Evolutionary conservation across 2,888 invertebrate genomes (phyloP).

Genomic region (Ryuthela nishihirai): DNA sequence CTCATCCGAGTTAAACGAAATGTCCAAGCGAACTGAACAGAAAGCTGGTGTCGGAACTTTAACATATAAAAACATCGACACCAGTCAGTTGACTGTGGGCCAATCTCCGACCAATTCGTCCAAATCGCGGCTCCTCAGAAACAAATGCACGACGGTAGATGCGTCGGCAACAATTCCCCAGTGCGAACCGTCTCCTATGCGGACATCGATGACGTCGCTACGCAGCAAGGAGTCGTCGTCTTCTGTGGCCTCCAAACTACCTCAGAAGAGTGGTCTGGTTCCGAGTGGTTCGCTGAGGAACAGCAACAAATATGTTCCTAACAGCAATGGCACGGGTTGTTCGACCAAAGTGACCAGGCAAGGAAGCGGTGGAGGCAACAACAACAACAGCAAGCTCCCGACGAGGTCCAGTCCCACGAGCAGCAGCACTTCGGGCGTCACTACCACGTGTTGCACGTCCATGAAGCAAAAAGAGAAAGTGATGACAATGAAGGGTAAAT

Average conservation of each 20-base stretch:
- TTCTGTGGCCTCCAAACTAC: conserved; percentile 7
- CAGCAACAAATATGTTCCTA: conserved; percentile 7
- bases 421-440: conserved; percentile 27
- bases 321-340: not conserved
- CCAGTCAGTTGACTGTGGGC: conserved; percentile 20
- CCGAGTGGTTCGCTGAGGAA: conserved; percentile 6
- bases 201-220: conserved; percentile 24
- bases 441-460: conserved; percentile 25
- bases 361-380: not conserved
- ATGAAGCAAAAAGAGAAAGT: conserved; percentile 15
- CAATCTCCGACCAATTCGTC: conserved; percentile 25
- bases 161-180: conserved; percentile 2
- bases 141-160: conserved; percentile 20
- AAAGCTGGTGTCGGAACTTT: conserved; percentile 12
- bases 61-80: conserved; percentile 17
- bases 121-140: conserved; percentile 20
- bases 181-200: conserved; percentile 14
- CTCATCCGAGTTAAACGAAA: conserved; percentile 11
- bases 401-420: conserved; percentile 31
- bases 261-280: conserved; percentile 4
- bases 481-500: conserved; percentile 7
- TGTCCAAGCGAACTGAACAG: conserved; percentile 16
- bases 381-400: conserved; percentile 9
- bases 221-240: conserved; percentile 29
- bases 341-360: conserved; percentile 13